Evolutionary conservation across 2,888 invertebrate genomes (phyloP), one percentile per base, ranked within the genome.

Genomic region (Chrysomela aeneicollis): DNA sequence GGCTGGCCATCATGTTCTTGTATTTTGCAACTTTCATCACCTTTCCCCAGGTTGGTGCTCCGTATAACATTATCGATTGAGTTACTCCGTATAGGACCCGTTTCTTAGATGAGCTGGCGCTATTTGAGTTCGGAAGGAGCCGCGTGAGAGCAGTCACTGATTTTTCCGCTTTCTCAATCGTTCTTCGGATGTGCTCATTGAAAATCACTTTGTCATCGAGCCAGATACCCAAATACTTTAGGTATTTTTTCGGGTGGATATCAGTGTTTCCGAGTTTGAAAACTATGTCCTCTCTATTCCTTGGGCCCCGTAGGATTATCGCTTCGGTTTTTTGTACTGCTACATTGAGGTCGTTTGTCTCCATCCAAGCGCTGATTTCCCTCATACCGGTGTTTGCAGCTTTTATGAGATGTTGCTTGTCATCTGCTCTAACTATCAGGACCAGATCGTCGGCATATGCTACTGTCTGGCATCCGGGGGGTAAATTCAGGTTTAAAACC

Each of bases 51-150:
- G 69, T 55, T 17, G 69, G 62, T 18, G 65, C 69, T 2, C 53
- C 70, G 30, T 71, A 71, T 19, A 70, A 51, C 6, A 71, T 21
- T 17, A 59, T 60, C 26, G 65, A 65, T n/a, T 68, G 61, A 8
- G 52, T 32, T 5, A 68, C 66, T 18, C 57, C 35, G 22, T 53
- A 32, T 35, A 35, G 12, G 5, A 35, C 15, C 35, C 15, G 17
- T 35, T 35, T 35, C 4, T 18, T 53, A 15, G 19, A 2, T 35
- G 35, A 12, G 53, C 53, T 35, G 5, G 17, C 3, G 35, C 9
- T 35, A 19, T n/a, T 19, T 15, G 15, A 21, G 42, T 55, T 55
- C 19, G 55, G 55, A 2, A 55, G 19, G 3, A 42, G 21, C 12
- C 42, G 37, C 15, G 21, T 15, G 2, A 42, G 6, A 6, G 15